Conservation (phyloP, 2,113 vertebrate species). For the Cyprinus carpio region DNA sequence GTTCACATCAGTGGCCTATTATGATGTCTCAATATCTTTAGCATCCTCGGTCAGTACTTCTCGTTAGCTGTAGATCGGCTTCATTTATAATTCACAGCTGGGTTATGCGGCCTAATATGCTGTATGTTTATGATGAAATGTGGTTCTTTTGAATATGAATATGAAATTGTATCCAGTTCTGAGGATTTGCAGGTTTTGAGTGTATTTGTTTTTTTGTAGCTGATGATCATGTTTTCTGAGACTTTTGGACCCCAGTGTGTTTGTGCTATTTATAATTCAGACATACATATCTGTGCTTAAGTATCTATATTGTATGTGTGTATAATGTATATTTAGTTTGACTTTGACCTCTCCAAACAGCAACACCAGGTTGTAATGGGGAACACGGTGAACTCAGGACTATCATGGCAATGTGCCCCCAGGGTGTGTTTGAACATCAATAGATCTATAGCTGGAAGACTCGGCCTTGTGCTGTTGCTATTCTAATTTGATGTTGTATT, state of each 20-base stretch:
- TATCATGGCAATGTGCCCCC: slow-evolving; percentile 47
- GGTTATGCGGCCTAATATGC: slow-evolving; percentile 47
- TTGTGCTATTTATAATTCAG: neutral
- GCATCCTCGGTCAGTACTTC: slow-evolving; percentile 64
- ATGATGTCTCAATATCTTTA: slow-evolving; percentile 80
- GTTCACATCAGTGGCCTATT: slow-evolving; percentile 82
- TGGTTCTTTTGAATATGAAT: slow-evolving; percentile 35
- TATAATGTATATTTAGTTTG: slow-evolving; percentile 16
- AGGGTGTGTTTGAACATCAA: slow-evolving; percentile 45
- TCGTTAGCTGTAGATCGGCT: slow-evolving; percentile 69
- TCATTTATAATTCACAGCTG: slow-evolving; percentile 67
- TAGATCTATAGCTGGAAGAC: slow-evolving; percentile 54
- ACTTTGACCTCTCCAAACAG: slow-evolving; percentile 28
- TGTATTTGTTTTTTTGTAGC: neutral
- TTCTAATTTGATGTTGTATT: slow-evolving; percentile 54
- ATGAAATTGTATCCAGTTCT: neutral
- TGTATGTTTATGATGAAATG: slow-evolving; percentile 30
- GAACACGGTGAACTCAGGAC: slow-evolving; percentile 32
- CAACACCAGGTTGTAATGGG: slow-evolving; percentile 15
- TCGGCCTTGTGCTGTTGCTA: slow-evolving; percentile 45
- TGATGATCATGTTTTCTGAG: neutral
- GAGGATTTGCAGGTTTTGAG: slow-evolving; percentile 1
- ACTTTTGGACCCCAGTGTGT: neutral
- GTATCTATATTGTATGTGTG: neutral
- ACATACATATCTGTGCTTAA: neutral